Percentiles rank a stretch among this genome's conserved stretches.
Conservation (phyloP, 2,113 vertebrate genomes). For the Furnarius figulus region DNA sequence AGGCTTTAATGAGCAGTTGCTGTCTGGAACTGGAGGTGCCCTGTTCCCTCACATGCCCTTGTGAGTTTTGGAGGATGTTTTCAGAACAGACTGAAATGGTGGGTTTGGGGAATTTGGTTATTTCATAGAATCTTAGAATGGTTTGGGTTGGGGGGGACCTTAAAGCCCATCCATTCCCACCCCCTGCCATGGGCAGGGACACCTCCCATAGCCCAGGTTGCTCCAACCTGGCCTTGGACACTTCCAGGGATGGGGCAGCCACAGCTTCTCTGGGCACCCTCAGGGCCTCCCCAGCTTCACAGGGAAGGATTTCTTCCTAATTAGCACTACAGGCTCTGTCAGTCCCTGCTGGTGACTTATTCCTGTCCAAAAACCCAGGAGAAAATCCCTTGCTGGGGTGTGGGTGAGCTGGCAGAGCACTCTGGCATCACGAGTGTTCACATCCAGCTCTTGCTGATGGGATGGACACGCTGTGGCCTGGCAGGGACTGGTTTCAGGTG, state of each 20-base stretch:
- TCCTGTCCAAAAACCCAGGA: neutral
- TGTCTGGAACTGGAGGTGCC: neutral
- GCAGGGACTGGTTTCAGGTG: neutral
- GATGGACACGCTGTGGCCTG: neutral
- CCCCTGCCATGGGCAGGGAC: neutral
- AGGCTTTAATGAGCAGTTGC: rapidly evolving
- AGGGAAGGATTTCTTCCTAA: neutral
- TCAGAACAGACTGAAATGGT: rapidly evolving
- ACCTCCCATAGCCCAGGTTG: rapidly evolving
- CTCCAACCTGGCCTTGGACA: neutral
- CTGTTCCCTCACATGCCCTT: neutral
- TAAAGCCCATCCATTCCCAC: neutral
- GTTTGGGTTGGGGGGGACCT: neutral
- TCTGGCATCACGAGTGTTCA: neutral
- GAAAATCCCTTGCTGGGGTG: neutral
- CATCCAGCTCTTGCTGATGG: neutral
- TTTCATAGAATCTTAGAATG: rapidly evolving
- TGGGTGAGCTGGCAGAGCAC: neutral
- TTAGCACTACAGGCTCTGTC: neutral
- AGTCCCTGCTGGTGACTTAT: neutral
- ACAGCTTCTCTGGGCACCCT: neutral
- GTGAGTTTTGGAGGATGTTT: neutral
- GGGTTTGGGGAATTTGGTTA: neutral
- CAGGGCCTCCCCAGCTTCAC: rapidly evolving
- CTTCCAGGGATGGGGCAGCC: neutral